These are phyloP conservation scores for Lophura swinhoii DNA, from an alignment of 2,797 vertebrate species.

Conservation along the genomic window DNA sequence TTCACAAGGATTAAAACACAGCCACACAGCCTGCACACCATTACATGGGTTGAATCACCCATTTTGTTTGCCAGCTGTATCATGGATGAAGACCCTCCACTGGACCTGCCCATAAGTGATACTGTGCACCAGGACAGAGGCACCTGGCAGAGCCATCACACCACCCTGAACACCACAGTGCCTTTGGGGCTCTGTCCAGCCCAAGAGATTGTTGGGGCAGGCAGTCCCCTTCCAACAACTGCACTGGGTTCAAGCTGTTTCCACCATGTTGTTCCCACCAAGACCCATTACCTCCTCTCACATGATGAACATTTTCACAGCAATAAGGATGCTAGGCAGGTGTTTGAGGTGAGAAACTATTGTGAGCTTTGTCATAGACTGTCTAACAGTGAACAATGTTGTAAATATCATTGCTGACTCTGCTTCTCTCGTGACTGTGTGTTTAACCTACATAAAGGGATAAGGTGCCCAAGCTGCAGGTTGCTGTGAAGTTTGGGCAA, in stretches of 20 bases:
- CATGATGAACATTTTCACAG: neutral
- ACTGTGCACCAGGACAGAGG: neutral
- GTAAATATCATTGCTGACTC: neutral
- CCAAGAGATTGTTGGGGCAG: neutral
- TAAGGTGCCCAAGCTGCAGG: neutral
- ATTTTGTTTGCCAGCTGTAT: neutral
- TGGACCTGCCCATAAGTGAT: neutral
- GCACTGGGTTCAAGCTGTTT: neutral
- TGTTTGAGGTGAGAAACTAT: rapidly evolving
- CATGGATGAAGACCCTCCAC: rapidly evolving
- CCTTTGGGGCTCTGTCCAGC: rapidly evolving
- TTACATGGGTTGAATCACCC: neutral
- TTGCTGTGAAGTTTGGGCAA: neutral
- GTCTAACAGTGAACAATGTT: neutral
- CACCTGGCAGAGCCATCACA: neutral
- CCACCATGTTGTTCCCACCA: rapidly evolving
- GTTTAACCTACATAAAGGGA: neutral
- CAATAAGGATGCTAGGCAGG: neutral
- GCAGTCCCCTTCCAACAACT: rapidly evolving
- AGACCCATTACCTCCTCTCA: neutral
- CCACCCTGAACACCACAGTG: rapidly evolving
- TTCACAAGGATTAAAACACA: neutral
- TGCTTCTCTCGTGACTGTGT: neutral
- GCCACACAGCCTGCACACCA: neutral
- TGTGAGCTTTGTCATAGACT: neutral